A percentile compares a stretch with the other conserved stretches of the same genome.
Evolutionary conservation across 1,140 invertebrate genomes (phyloP).

Genomic region (Maconellicoccus hirsutus): DNA sequence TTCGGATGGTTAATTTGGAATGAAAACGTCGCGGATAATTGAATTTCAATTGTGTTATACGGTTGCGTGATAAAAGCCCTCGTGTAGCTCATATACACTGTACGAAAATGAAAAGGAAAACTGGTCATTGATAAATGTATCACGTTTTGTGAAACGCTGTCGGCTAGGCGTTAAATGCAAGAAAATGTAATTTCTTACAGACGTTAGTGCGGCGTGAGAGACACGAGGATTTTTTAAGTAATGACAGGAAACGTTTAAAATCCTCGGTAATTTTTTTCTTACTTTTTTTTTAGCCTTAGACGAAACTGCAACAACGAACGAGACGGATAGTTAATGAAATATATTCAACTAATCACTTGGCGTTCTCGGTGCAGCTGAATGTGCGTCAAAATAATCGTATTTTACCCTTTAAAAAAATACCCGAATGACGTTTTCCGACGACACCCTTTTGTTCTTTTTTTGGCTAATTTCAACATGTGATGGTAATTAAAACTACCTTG

Average conservation of each 20-base stretch:
- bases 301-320: not conserved
- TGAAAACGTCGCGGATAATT: too few relatives aligned
- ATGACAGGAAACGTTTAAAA: slow-evolving; percentile 9
- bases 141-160: not conserved
- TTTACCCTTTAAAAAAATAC: not conserved
- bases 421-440: not conserved
- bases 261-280: not conserved
- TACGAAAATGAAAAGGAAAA: too few relatives aligned
- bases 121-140: not conserved
- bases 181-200: not conserved
- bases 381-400: not conserved
- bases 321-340: not conserved
- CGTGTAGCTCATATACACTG: too few relatives aligned
- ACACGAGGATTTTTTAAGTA: not conserved
- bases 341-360: not conserved
- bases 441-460: not conserved
- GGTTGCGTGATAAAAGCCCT: too few relatives aligned
- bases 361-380: not conserved
- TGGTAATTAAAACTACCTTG: not conserved
- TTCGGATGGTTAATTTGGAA: too few relatives aligned
- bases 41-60: too few relatives aligned
- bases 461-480: not conserved
- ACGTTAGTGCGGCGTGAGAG: not conserved
- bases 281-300: not conserved
- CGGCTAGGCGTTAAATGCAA: not conserved